These are phyloP conservation scores for Ericerus pela DNA, from an alignment of 1,140 invertebrate genomes.

Conservation along the genomic window DNA sequence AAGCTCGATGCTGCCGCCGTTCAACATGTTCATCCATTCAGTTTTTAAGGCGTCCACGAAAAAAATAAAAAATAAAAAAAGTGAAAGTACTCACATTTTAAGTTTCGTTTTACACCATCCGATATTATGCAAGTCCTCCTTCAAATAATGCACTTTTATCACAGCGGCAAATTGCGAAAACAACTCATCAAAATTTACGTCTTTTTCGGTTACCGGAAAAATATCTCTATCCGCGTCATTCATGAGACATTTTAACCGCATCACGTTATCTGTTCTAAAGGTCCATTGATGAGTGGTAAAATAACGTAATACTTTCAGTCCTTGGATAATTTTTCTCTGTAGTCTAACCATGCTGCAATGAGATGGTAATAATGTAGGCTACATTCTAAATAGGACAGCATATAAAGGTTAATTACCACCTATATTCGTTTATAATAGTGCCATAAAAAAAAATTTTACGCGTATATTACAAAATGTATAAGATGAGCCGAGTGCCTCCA, in stretches of 20 bases:
- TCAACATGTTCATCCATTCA: too few relatives aligned
- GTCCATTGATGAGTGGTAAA: constrained; percentile 83
- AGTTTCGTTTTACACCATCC: constrained; percentile 20
- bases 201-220: constrained; percentile 39
- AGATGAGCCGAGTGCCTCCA: too few relatives aligned
- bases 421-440: too few relatives aligned
- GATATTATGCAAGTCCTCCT: constrained; percentile 30
- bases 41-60: too few relatives aligned
- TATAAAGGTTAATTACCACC: too few relatives aligned
- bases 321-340: constrained; percentile 52
- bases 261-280: constrained; percentile 56
- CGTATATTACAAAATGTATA: too few relatives aligned
- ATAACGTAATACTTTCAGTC: constrained; percentile 65
- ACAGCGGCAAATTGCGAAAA: constrained; percentile 43
- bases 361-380: too few relatives aligned
- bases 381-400: too few relatives aligned
- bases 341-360: constrained; percentile 61
- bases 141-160: constrained; percentile 61
- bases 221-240: constrained; percentile 44
- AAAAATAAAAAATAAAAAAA: too few relatives aligned
- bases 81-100: constrained; percentile 26
- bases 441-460: too few relatives aligned
- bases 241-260: constrained; percentile 45
- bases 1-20: too few relatives aligned
- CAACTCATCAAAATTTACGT: constrained; percentile 44